Evolutionary conservation across 2,888 invertebrate genomes (phyloP).

Genomic region (Plagiodera versicolora): DNA sequence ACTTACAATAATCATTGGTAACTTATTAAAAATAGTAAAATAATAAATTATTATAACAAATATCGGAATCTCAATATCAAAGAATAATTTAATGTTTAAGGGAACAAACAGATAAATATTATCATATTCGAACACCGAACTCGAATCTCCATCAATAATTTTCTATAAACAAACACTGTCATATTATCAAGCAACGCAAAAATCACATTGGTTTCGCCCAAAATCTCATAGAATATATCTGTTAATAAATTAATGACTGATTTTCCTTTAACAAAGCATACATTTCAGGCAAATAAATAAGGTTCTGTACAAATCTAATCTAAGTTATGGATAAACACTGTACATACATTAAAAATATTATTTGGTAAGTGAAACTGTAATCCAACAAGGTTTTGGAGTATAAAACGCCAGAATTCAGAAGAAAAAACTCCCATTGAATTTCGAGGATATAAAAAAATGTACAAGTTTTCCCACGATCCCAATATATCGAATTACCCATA

Average conservation of each 20-base stretch:
- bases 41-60: conserved; percentile 35
- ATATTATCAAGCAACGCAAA: background rate
- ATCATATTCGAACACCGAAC: background rate
- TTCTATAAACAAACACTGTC: too few species aligned
- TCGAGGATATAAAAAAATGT: too few species aligned
- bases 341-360: conserved; percentile 31
- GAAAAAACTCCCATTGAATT: too few species aligned
- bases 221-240: conserved; percentile 10
- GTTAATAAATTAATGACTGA: conserved; percentile 25
- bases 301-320: conserved; percentile 17
- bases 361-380: conserved; percentile 30
- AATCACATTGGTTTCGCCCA: background rate
- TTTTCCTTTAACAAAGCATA: conserved; percentile 22
- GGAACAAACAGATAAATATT: conserved; percentile 19
- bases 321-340: conserved; percentile 21
- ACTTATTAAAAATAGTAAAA: conserved; percentile 33
- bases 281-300: conserved; percentile 25
- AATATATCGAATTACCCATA: too few species aligned
- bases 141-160: background rate
- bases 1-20: conserved; percentile 40
- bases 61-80: conserved; percentile 34
- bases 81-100: conserved; percentile 23
- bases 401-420: conserved; percentile 26
- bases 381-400: conserved; percentile 15
- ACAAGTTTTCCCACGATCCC: too few species aligned